phyloP scores from a whole-genome alignment of 1,140 invertebrate genomes.

The Caenorhabditis remanei region DNA sequence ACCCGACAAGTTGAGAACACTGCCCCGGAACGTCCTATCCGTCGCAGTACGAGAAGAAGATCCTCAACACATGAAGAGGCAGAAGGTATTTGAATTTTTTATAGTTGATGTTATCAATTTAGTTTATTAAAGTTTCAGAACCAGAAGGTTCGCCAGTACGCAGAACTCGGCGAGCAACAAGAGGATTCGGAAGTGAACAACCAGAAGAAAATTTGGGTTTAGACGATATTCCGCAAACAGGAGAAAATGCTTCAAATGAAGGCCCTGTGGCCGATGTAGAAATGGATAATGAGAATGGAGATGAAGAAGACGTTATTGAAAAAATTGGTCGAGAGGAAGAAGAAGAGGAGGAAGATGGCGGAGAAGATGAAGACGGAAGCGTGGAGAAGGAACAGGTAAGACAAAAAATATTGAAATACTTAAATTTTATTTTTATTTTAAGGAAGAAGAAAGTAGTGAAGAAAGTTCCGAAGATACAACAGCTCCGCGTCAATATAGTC shows the following conservation, averaged over 20 bases:
- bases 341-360: neutral
- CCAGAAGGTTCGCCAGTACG: slow-evolving; percentile 13
- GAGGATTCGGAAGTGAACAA: neutral
- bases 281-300: slow-evolving; percentile 19
- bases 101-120: neutral
- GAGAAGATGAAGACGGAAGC: neutral
- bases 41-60: slow-evolving; percentile 3
- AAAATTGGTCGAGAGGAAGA: slow-evolving; percentile 48
- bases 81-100: neutral
- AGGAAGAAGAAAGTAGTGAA: slow-evolving; percentile 57
- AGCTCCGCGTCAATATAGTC: slow-evolving; percentile 21
- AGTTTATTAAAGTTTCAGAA: slow-evolving; percentile 29
- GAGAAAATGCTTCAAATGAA: neutral
- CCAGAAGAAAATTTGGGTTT: neutral
- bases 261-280: neutral
- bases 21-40: neutral
- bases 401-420: neutral
- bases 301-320: slow-evolving; percentile 39
- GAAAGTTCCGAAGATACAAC: slow-evolving; percentile 23
- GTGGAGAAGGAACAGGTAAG: slow-evolving; percentile 21
- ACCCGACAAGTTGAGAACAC: neutral
- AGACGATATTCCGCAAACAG: neutral
- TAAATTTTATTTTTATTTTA: neutral
- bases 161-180: neutral
- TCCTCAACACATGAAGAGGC: slow-evolving; percentile 21